Evolutionary conservation across 1,140 invertebrate species (phyloP), one percentile per base, ranked within the genome.

Genomic region (Drosophila biarmipes): DNA sequence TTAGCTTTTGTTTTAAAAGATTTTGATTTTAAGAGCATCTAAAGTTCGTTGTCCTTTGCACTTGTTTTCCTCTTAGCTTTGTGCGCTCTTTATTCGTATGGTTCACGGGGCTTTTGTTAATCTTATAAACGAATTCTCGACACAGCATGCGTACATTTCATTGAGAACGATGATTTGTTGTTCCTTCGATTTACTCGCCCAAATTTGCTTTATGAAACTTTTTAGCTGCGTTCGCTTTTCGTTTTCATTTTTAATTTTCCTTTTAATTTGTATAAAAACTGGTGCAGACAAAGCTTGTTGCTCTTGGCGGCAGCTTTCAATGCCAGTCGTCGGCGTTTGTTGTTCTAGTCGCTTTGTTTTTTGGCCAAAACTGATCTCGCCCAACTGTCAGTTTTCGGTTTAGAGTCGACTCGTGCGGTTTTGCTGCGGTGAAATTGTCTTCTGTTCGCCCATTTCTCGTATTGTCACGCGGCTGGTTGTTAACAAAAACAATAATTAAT

Each of bases 291-390:
- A 56, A 79, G 84, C 84, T 80, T 89, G 76, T 89, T 89, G 84
- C 84, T 89, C 84, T 89, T 89, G 84, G 84, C 84, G 59, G 59
- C 59, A 63, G 80, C 76, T 78, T 90, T 89, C 84, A 89, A 86
- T 86, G 82, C 82, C 84, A 89, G 64, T 84, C 84, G 79, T 89
- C 61, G 84, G 84, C 81, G 69, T 62, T 82, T 90, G 78, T 90
- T 90, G 74, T 90, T 79, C 69, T 90, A 79, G 81, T 90, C 80
- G 82, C 45, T 56, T 62, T 72, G 62, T 72, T 76, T 69, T 87
- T 89, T 89, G 72, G 76, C 67, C 80, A 90, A 91, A 89, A 91
- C 85, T 91, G 89, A 91, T 91, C 74, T 91, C 89, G 89, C 80
- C 78, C 69, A 91, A 91, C 78, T 91, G 89, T 91, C 89, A 91